Evolutionary conservation across 2,888 invertebrate species (phyloP), one percentile per base, ranked within the genome.

Genomic region (Coenonympha glycerion): DNA sequence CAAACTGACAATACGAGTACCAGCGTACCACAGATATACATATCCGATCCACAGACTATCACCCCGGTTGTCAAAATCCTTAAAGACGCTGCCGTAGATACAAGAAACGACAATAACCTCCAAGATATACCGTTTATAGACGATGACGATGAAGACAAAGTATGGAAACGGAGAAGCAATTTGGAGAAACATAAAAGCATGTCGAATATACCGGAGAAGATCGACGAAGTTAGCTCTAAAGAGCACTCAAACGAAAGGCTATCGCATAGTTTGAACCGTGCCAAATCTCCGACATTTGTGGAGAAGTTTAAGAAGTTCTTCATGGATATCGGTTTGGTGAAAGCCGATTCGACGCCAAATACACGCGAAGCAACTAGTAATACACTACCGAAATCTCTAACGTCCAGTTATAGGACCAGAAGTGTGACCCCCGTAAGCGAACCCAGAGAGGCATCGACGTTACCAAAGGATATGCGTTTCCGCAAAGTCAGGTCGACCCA

Each of bases 91-190:
- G 73, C 86, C 0, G 86, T 86, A 0, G 87, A 86, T 39, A 87
- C 87, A 0, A 71, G 86, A 59, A 86, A 87, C 55, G 84, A 85
- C 39, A 81, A 86, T 44, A 86, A 86, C 24, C 66, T 85, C 0
- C 86, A 87, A 68, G 87, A 87, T 44, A 84, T 87, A 64, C 87
- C 86, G 0, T 87, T 85, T 33, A 87, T 87, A 49, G 87, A 87
- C 33, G 87, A 85, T 15, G 86, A 86, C 0, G 84, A 86, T 8
- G 78, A 78, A 0, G 63, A 64, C 0, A 66, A 59, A 6, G 65
- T 64, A 44, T 69, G 71, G 61, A 77, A 69, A 56, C 59, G 73
- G 50, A 62, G 75, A 45, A 66, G 72, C 2, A 73, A 73, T 21
- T 60, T 80, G 46, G 84, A 84, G 13, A 84, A 82, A 61, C 84